Evolutionary conservation across 2,113 vertebrate genomes (phyloP).

Genomic region (Siniperca knerii): DNA sequence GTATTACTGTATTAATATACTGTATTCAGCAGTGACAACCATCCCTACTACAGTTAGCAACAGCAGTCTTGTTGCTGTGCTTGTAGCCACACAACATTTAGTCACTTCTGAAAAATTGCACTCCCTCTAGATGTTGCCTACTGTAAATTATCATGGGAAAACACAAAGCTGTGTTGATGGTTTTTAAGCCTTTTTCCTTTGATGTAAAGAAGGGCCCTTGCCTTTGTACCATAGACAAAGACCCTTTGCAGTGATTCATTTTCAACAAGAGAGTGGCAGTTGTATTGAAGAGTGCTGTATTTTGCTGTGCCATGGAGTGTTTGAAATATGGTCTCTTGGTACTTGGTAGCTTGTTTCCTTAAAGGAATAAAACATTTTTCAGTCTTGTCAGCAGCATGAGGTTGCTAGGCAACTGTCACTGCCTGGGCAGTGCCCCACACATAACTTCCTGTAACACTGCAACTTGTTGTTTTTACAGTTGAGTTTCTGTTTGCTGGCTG

Average conservation of each 20-base stretch:
- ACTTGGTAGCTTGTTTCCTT: not conserved
- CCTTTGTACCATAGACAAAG: not conserved
- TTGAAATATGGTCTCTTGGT: not conserved
- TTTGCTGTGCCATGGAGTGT: not conserved
- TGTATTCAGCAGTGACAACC: not conserved
- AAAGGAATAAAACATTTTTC: not conserved
- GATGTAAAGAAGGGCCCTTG: not conserved
- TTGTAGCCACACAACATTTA: not conserved
- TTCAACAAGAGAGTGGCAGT: not conserved
- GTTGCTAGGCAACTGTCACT: conserved; percentile 7
- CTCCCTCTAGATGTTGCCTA: not conserved
- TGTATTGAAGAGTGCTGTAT: not conserved
- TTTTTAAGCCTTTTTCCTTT: not conserved
- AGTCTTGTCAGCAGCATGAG: not conserved
- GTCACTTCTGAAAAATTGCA: not conserved
- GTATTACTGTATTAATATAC: not conserved
- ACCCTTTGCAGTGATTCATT: not conserved
- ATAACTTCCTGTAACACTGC: not conserved
- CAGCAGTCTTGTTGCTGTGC: not conserved
- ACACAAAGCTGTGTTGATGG: not conserved
- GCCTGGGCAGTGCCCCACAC: not conserved
- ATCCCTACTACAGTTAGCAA: not conserved
- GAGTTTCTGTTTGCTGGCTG: not conserved
- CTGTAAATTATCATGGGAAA: conserved; percentile 8
- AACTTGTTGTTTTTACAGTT: not conserved